A percentile compares a stretch with the other conserved stretches of the same genome.
Evolutionary conservation across 2,888 invertebrate species (phyloP).

Genomic region (Linnaemya vulpina): DNA sequence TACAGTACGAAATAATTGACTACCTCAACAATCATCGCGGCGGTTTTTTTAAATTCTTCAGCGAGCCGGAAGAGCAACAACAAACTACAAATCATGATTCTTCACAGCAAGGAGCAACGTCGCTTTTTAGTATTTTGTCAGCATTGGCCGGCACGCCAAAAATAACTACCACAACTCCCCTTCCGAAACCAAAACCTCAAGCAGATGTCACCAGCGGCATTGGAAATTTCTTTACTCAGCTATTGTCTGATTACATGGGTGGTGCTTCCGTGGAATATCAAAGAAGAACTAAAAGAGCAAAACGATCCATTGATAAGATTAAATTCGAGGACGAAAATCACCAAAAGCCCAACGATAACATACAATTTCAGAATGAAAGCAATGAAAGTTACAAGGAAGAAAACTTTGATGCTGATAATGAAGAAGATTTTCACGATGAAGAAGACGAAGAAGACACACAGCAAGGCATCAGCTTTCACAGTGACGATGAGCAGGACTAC

Average conservation of each 20-base stretch:
- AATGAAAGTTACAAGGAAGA: constrained; percentile 72
- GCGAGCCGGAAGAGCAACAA: constrained; percentile 83
- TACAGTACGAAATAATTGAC: constrained; percentile 87
- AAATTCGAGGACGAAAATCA: constrained; percentile 46
- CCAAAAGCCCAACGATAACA: constrained; percentile 44
- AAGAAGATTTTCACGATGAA: constrained; percentile 62
- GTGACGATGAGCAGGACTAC: constrained; percentile 65
- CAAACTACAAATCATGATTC: constrained; percentile 56
- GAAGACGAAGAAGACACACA: constrained; percentile 69
- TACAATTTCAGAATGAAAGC: constrained; percentile 77
- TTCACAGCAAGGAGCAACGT: constrained; percentile 65
- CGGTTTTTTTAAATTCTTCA: constrained; percentile 92
- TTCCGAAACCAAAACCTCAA: constrained; percentile 73
- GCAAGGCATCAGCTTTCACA: constrained; percentile 38
- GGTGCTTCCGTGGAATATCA: constrained; percentile 77
- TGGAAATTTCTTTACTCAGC: constrained; percentile 80
- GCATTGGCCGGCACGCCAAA: constrained; percentile 77
- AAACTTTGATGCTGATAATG: constrained; percentile 54
- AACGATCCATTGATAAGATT: constrained; percentile 46
- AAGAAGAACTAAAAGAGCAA: constrained; percentile 72
- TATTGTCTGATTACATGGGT: constrained; percentile 79
- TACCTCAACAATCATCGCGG: constrained; percentile 94
- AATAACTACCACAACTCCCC: constrained; percentile 74
- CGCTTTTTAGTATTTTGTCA: constrained; percentile 78
- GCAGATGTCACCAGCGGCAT: constrained; percentile 78